These are phyloP conservation scores for Aspidiotus rigidus DNA, from an alignment of 2,888 invertebrate species.

Conservation along the genomic window DNA sequence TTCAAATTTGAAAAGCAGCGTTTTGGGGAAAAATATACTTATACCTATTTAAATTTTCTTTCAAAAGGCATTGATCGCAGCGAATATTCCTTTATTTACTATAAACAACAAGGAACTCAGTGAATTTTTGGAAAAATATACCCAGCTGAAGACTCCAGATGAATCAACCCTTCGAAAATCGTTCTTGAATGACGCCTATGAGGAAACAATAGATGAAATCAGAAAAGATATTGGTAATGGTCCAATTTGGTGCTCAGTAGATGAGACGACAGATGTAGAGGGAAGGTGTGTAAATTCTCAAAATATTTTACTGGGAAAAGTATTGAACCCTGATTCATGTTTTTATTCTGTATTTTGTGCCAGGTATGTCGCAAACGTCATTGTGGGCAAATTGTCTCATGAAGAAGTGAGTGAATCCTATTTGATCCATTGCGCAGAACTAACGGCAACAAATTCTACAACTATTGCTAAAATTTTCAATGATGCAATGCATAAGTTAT, in stretches of 20 bases:
- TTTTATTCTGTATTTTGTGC: not conserved
- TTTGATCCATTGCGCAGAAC: not conserved
- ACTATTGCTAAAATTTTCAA: conserved; percentile 11
- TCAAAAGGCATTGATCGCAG: conserved; percentile 2
- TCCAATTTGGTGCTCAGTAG: not conserved
- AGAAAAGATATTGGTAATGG: not conserved
- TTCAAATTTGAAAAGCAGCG: not conserved
- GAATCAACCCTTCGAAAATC: not conserved
- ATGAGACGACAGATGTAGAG: not conserved
- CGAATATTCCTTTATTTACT: not conserved
- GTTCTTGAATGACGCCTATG: not conserved
- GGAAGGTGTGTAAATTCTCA: not conserved
- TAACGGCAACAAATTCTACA: not conserved
- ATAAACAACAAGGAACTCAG: not conserved
- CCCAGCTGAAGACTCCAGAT: not conserved
- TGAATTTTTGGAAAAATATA: not conserved
- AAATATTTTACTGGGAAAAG: not conserved
- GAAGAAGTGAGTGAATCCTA: not conserved
- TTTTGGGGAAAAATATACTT: not conserved
- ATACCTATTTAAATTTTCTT: not conserved
- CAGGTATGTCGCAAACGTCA: conserved; percentile 7
- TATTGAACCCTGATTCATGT: not conserved
- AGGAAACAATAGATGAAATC: not conserved
- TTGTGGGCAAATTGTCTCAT: conserved; percentile 4
- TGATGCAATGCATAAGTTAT: not conserved